Evolutionary conservation across 2,113 vertebrate species (phyloP).

Genomic region (Dissostichus mawsoni): DNA sequence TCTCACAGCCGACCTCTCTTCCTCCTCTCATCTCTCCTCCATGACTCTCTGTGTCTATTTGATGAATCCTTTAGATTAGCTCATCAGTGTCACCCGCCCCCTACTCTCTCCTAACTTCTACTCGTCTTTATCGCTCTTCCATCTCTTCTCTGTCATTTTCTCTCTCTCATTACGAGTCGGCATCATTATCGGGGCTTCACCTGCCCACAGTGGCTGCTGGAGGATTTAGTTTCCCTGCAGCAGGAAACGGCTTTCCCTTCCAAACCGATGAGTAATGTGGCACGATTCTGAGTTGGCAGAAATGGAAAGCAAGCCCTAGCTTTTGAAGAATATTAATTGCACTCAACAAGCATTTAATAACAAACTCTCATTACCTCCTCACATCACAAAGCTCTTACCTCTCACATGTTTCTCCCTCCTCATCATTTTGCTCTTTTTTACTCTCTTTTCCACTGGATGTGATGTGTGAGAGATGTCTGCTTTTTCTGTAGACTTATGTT

Average conservation of each 20-base stretch:
- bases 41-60: conserved; percentile 16
- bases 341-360: conserved; percentile 29
- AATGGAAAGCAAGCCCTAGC: conserved; percentile 21
- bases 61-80: conserved; percentile 43
- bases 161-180: conserved; percentile 11
- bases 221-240: conserved; percentile 1
- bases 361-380: conserved; percentile 24
- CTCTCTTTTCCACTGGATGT: not conserved
- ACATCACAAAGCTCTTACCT: conserved; percentile 9
- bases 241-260: not conserved
- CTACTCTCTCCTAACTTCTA: not conserved
- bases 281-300: conserved; percentile 37
- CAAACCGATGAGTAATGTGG: conserved; percentile 51
- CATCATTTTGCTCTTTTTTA: not conserved
- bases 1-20: conserved; percentile 26
- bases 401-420: not conserved
- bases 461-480: conserved; percentile 2
- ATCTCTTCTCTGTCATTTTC: conserved; percentile 15
- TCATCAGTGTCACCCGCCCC: not conserved
- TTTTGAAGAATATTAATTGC: conserved; percentile 56
- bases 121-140: conserved; percentile 22
- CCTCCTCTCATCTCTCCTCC: conserved; percentile 28
- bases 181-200: conserved; percentile 25
- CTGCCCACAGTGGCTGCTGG: conserved; percentile 1
- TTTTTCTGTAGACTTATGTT: not conserved